A percentile compares a stretch with the other conserved stretches of the same genome.
These are phyloP conservation scores for Magallana gigas DNA, from an alignment of 1,140 invertebrate species.

Conservation along the genomic window DNA sequence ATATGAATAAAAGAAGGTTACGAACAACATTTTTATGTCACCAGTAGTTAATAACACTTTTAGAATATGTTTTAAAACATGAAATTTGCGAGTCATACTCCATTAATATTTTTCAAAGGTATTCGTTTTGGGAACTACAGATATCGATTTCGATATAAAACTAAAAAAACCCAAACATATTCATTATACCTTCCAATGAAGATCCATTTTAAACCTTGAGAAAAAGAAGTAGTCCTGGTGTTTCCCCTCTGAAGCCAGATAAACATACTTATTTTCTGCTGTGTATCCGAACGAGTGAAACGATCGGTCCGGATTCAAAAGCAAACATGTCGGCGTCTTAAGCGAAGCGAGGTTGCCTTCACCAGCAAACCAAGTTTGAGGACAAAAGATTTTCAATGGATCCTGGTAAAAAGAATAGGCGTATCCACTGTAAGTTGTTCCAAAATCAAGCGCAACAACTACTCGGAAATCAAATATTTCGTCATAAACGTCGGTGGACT, in stretches of 20 bases:
- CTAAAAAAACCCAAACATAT: background rate
- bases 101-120: too few species aligned
- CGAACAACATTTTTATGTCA: too few species aligned
- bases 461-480: background rate
- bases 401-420: background rate
- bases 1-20: too few species aligned
- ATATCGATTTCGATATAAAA: too few species aligned
- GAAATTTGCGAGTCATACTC: too few species aligned
- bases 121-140: too few species aligned
- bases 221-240: slow-evolving; percentile 14
- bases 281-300: slow-evolving; percentile 16
- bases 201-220: slow-evolving; percentile 31
- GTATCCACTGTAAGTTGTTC: slow-evolving; percentile 50
- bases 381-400: background rate
- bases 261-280: background rate
- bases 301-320: background rate
- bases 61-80: background rate
- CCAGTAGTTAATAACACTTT: too few species aligned
- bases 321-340: slow-evolving; percentile 34
- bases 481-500: too few species aligned
- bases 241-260: background rate
- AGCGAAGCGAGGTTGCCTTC: background rate
- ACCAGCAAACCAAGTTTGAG: slow-evolving; percentile 5
- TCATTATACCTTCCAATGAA: background rate
- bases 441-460: slow-evolving; percentile 48